Percentiles rank a stretch among this genome's conserved stretches.
These are phyloP conservation scores for Apocheima hispidaria DNA, from an alignment of 2,888 invertebrate species.

Conservation along the genomic window DNA sequence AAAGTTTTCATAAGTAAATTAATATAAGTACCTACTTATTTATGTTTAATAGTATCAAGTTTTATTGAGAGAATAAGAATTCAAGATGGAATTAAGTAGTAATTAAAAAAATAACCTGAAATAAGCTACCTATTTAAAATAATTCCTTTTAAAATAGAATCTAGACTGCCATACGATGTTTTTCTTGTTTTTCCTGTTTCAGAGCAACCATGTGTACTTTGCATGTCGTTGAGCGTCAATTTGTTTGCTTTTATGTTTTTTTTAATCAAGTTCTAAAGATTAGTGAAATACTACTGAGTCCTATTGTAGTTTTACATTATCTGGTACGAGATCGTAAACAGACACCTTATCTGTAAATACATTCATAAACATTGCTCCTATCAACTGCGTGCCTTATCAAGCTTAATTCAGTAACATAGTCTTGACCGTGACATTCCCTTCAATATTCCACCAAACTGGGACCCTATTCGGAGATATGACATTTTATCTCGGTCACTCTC, in stretches of 20 bases:
- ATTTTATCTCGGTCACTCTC: no score
- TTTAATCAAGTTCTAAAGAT: not conserved
- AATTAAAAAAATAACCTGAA: not conserved
- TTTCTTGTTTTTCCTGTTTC: conserved; percentile 55
- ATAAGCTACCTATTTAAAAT: not conserved
- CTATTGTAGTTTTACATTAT: conserved; percentile 46
- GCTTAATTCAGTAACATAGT: conserved; percentile 51
- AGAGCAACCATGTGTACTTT: conserved; percentile 43
- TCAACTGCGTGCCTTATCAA: conserved; percentile 55
- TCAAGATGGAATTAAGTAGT: not conserved
- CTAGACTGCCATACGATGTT: conserved; percentile 52
- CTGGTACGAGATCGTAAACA: conserved; percentile 65
- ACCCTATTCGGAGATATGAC: no score
- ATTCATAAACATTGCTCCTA: conserved; percentile 62
- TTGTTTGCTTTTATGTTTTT: not conserved
- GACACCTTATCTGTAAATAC: conserved; percentile 63
- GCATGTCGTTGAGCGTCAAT: conserved; percentile 35
- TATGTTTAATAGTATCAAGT: no score
- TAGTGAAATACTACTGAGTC: conserved; percentile 33
- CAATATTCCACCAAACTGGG: not conserved
- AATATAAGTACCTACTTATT: no score
- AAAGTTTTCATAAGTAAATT: no score
- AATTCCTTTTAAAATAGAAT: conserved; percentile 13
- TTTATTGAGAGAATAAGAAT: no score
- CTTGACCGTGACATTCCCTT: conserved; percentile 48